Evolutionary conservation across 2,113 vertebrate genomes (phyloP), one percentile per base, ranked within the genome.

Genomic region (Channa argus): DNA sequence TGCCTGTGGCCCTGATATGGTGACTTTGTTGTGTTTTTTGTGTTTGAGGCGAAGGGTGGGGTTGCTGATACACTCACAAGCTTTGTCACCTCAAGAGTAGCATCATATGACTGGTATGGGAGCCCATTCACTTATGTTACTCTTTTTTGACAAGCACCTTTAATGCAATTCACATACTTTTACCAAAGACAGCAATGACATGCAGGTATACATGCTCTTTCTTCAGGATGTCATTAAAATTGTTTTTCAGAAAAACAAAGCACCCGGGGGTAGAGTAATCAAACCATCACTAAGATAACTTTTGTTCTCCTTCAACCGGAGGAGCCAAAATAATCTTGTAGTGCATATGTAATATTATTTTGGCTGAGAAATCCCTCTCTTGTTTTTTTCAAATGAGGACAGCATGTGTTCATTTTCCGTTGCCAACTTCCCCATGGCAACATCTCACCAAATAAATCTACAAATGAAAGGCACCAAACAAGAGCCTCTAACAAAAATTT

Each of bases 1-100:
- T 4, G 58, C 85, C 37, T 97, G 96, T 14, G 96, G 96, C 52
- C 94, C 92, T 5, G 92, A 96, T 74, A 96, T 95, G 96, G 96
- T 97, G 89, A 95, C 86, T 89, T 56, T 33, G n/a, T 46, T 38
- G 62, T 15, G 37, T 33, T 24, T 45, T 52, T n/a, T 62, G 51
- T 64, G 63, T 58, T 63, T 11, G 5, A 5, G 45, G 49, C 7
- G 3, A 37, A 15, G 33, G 45, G 36, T 33, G 13, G 13, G 6
- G 6, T 62, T 36, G 33, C 13, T 33, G 45, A 63, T 56, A 41
- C 15, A 55, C 54, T 70, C 39, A 69, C 8, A 15, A 63, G 50
- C 41, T 53, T 74, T 59, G 53, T 74, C 24, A 81, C 68, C 50
- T 71, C 55, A 73, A 54, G 43, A 80, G 59, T 61, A 36, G 43